Base-by-base conservation (phyloP, 2,888 invertebrate genomes). In the Nineta flava region DNA sequence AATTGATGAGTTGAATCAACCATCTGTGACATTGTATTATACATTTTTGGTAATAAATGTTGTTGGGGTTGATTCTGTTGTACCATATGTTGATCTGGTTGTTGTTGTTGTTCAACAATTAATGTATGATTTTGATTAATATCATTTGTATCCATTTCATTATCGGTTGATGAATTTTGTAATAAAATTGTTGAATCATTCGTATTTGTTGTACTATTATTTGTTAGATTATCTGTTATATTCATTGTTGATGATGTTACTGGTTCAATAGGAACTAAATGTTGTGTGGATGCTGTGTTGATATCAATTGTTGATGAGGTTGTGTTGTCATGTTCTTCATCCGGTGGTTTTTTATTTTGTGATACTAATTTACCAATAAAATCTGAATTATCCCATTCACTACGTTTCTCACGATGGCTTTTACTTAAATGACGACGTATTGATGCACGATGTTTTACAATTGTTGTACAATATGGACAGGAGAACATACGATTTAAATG, bases 371-470 rank as follows among this genome's bases (percentile, higher is more conserved):
- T 49, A 15, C 47, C 46, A 12, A 56, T 52, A 31, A 56, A 54
- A 10, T 45, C 51, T 12, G 43, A 40, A 49, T 54, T 53, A 35
- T 54, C 51, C 57, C 57, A 57, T 48, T 55, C 51, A 9, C 53
- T 43, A 38, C 53, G 52, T 10, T 51, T 48, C 34, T 58, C 57
- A 2, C 60, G 56, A 55, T 68, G 68, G 15, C 54, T 55, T 35
- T 53, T 57, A 43, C 57, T 59, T 15, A 67, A 55, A 55, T 68
- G 68, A 17, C 65, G 57, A 45, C 57, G 53, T 17, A 68, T 52
- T 6, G 66, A 67, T 53, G 61, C 60, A 35, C 58, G 58, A 32
- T 63, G 53, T 57, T 67, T 66, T 46, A 68, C 58, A 32, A 58
- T 57, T 38, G 58, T 61, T 9, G 58, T 52, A 51, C 67, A 67